A percentile compares a stretch with the other conserved stretches of the same genome.
phyloP scores from a whole-genome alignment of 2,888 invertebrate species.

The Embidobia sp. region DNA sequence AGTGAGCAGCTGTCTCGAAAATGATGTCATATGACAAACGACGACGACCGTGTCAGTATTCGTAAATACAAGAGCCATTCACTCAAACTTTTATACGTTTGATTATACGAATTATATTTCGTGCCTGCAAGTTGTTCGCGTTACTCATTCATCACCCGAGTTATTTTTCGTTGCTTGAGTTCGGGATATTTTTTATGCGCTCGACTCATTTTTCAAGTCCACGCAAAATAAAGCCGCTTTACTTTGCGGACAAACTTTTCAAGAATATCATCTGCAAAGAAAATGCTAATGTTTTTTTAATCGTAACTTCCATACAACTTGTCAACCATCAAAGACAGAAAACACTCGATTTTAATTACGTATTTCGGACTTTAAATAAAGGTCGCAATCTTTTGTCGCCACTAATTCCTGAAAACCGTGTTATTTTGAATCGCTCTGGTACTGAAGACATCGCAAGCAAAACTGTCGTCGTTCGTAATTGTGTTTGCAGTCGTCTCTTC shows the following conservation, averaged over 20 bases:
- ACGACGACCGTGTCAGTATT: conserved; percentile 8
- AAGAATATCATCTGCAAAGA: not conserved
- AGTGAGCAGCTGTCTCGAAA: conserved; percentile 52
- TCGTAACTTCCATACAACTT: not conserved
- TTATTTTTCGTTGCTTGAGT: conserved; percentile 24
- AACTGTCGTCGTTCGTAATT: conserved; percentile 23
- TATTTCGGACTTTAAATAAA: conserved; percentile 8
- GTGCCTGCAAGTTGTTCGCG: conserved; percentile 32
- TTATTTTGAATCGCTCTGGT: not conserved
- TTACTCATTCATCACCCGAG: conserved; percentile 43
- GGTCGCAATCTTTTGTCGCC: conserved; percentile 10
- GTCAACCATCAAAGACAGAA: conserved; percentile 10
- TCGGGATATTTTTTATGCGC: not conserved
- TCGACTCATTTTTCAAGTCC: conserved; percentile 20
- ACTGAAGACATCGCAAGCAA: not conserved
- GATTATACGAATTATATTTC: conserved; percentile 57
- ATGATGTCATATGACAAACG: conserved; percentile 53
- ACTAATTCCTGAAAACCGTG: not conserved
- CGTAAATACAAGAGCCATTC: conserved; percentile 23
- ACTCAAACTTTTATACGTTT: conserved; percentile 43
- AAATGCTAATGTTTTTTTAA: conserved; percentile 1
- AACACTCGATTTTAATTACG: conserved; percentile 6
- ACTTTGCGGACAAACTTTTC: not conserved
- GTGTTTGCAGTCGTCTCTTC: conserved; percentile 24
- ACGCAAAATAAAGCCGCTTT: conserved; percentile 20